These are phyloP conservation scores for Onchidella celtica DNA, from an alignment of 2,888 invertebrate species.

Conservation along the genomic window DNA sequence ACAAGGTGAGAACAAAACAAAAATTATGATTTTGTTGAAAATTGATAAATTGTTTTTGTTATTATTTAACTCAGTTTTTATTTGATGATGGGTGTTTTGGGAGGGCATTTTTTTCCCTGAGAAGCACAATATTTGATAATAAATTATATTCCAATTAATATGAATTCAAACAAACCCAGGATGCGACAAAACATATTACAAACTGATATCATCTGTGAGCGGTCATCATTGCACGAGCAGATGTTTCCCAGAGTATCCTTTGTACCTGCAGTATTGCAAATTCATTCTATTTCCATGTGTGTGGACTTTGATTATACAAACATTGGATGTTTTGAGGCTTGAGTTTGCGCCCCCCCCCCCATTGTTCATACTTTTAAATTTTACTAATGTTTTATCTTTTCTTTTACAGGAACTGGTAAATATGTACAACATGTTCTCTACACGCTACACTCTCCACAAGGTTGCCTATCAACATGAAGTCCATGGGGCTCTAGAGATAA, in stretches of 20 bases:
- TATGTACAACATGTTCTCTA: conserved; percentile 67
- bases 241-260: no score
- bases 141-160: no score
- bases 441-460: conserved; percentile 61
- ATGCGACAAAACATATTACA: background rate
- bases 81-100: no score
- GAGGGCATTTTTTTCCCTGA: no score
- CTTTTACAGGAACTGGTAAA: conserved; percentile 54
- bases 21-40: background rate
- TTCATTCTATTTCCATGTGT: background rate
- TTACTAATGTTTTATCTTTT: background rate
- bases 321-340: no score
- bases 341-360: no score
- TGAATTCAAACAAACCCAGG: background rate
- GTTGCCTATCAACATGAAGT: conserved; percentile 82
- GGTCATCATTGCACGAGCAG: no score
- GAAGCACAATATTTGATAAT: no score
- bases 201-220: no score
- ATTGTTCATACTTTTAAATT: background rate
- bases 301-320: no score
- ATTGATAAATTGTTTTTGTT: background rate
- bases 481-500: conserved; percentile 68
- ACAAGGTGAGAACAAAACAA: conserved; percentile 77
- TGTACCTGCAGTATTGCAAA: background rate
- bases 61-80: background rate